Evolutionary conservation across 2,888 invertebrate genomes (phyloP), one percentile per base, ranked within the genome.

Genomic region (Nemapogon koenigi): DNA sequence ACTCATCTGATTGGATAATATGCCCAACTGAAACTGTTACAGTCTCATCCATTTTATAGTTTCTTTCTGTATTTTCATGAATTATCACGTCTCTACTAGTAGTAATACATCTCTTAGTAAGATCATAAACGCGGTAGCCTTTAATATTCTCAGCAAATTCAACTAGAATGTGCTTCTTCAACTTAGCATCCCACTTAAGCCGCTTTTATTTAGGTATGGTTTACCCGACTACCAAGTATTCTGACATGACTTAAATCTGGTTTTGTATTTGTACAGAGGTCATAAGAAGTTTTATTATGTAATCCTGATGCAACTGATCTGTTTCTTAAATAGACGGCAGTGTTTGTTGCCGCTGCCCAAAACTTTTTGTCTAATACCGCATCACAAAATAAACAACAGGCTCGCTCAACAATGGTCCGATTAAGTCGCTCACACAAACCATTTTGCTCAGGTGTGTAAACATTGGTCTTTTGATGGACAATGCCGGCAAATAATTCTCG

Each of bases 341-440:
- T 39, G 27, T 29, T 29, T 8, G 14, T 18, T 2, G 41, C 41
- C 16, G 38, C 38, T 8, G 30, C 41, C 38, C 38, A 38, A 26
- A 41, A 41, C 13, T 11, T 32, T 11, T 41, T 41, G 16, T 22
- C 27, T 15, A 41, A 18, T 11, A 29, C 28, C 14, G 43, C 46
- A 38, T 41, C 44, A 30, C 11, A 43, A 15, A 38, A 22, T 28
- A 42, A 14, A 41, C 40, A 44, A 32, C 13, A 33, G 13, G 33
- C 43, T 16, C 39, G 39, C 17, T 43, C 46, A 10, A 46, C 43
- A 13, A 44, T 35, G 2, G 44, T 41, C 3, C 46, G 15, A 18
- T 46, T 46, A 7, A 27, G 11, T n/a, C 40, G 10, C 15, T 41
- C 41, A 18, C 26, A 38, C 7, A 35, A 17, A n/a, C 39, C 39